A percentile compares a stretch with the other conserved stretches of the same genome.
phyloP scores from a whole-genome alignment of 2,888 invertebrate species.

The Caenorhabditis wallacei region DNA sequence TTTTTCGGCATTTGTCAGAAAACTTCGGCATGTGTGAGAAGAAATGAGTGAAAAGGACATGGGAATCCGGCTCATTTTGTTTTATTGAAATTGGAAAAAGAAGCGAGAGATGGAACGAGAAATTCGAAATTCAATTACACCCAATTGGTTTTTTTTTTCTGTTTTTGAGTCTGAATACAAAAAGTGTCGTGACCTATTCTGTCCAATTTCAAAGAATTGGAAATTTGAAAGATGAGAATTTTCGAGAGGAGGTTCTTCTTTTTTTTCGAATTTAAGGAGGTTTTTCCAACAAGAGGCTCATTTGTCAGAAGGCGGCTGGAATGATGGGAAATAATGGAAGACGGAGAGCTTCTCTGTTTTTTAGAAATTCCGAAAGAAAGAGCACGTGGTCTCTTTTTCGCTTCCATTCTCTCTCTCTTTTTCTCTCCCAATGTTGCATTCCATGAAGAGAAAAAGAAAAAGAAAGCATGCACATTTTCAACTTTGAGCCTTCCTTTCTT shows the following conservation, averaged over 20 bases:
- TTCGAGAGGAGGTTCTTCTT: neutral
- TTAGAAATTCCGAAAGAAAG: conserved; percentile 6
- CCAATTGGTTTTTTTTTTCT: neutral
- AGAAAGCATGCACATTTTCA: conserved; percentile 42
- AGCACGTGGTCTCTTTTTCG: conserved; percentile 38
- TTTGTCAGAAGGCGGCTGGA: conserved; percentile 27
- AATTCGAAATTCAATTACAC: neutral
- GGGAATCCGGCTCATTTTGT: no score
- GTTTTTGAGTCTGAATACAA: neutral
- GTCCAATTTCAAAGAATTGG: neutral
- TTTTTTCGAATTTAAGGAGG: conserved; percentile 24
- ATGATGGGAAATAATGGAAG: conserved; percentile 31
- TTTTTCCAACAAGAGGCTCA: conserved; percentile 1
- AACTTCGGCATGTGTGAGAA: no score
- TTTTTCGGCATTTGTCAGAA: no score
- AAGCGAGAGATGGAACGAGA: neutral
- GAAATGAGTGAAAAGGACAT: no score
- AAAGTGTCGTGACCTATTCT: neutral
- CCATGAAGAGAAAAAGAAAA: neutral
- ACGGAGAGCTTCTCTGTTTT: neutral
- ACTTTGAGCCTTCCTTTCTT: conserved; percentile 52
- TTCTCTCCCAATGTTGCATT: conserved; percentile 38
- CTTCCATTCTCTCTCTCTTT: conserved; percentile 9
- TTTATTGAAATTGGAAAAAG: no score
- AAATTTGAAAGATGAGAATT: conserved; percentile 28